Conservation (phyloP, 2,888 invertebrate genomes). For the Acanthoscelides obtectus region DNA sequence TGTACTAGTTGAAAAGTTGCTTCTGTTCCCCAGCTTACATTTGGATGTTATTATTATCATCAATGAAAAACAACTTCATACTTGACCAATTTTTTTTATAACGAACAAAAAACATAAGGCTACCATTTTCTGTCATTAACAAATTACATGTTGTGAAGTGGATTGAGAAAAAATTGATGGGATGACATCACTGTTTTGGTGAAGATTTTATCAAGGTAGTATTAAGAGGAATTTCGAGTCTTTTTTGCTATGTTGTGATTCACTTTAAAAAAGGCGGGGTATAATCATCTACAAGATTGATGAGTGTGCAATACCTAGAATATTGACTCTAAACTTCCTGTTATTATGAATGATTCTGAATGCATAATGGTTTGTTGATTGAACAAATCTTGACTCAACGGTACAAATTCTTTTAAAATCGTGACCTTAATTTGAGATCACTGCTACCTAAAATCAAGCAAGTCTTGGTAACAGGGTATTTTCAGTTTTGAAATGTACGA, state of each 20-base stretch:
- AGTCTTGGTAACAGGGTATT: too few relatives aligned
- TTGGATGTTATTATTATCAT: background rate
- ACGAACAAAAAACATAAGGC: background rate
- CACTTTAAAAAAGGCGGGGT: background rate
- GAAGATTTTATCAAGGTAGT: background rate
- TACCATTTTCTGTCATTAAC: background rate
- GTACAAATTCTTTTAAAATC: too few relatives aligned
- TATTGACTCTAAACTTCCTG: background rate
- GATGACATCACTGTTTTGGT: background rate
- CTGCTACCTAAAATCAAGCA: too few relatives aligned
- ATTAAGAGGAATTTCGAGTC: background rate
- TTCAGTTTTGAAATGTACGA: too few relatives aligned
- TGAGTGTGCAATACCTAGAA: background rate
- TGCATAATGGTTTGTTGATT: background rate
- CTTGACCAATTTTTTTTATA: background rate
- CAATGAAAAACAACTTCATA: background rate
- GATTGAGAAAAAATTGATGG: background rate
- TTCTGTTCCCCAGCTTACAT: background rate
- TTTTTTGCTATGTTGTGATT: background rate
- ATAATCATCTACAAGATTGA: background rate
- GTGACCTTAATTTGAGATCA: too few relatives aligned
- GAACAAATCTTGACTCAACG: too few relatives aligned
- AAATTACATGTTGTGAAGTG: background rate
- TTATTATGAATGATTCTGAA: background rate
- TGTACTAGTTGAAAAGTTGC: background rate